Conservation (phyloP, 1,140 invertebrate genomes). For the Parapsyche elsis region DNA sequence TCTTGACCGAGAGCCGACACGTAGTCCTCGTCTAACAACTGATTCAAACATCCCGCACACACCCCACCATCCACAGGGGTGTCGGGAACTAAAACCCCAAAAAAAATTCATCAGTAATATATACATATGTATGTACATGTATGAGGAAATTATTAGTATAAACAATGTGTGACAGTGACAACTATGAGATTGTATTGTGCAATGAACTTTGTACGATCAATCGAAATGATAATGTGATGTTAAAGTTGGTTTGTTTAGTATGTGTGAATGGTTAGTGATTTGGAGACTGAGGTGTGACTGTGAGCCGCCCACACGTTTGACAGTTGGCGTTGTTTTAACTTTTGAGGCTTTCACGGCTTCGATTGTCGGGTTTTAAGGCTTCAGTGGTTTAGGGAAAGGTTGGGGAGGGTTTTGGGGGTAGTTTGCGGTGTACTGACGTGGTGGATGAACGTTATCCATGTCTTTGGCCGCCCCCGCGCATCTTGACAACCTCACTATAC, state of each 20-base stretch:
- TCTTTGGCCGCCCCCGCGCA: neutral
- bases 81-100: constrained; percentile 25
- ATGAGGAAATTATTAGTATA: too few relatives aligned
- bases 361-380: neutral
- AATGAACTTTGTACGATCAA: too few relatives aligned
- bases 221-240: neutral
- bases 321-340: neutral
- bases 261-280: neutral
- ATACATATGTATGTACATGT: neutral
- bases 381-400: neutral
- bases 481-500: neutral
- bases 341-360: neutral
- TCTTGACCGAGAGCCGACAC: constrained; percentile 83
- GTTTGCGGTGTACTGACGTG: neutral
- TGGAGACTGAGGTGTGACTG: too few relatives aligned
- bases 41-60: constrained; percentile 82
- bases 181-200: neutral
- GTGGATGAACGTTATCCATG: neutral
- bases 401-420: too few relatives aligned
- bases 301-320: constrained; percentile 16
- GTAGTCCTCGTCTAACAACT: constrained; percentile 79
- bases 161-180: too few relatives aligned
- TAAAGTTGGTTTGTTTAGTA: too few relatives aligned
- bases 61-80: constrained; percentile 57
- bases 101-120: neutral